phyloP scores from a whole-genome alignment of 2,113 vertebrate genomes.

The Paraplagusia blochii region DNA sequence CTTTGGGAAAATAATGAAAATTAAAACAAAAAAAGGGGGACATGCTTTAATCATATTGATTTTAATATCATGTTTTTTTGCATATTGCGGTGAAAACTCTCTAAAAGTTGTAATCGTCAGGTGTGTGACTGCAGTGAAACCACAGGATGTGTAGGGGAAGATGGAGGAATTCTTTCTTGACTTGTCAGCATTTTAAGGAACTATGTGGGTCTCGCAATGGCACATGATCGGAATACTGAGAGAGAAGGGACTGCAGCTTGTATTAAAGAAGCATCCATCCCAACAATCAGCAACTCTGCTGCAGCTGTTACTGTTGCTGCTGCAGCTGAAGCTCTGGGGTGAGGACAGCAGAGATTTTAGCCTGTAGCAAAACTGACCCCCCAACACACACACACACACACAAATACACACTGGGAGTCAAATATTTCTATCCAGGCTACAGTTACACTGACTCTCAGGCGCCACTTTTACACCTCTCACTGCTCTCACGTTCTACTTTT shows the following conservation, averaged over 20 bases:
- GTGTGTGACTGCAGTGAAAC: constrained; percentile 24
- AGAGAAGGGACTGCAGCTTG: constrained; percentile 45
- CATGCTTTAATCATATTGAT: constrained; percentile 2
- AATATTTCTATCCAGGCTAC: constrained; percentile 57
- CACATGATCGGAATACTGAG: constrained; percentile 69
- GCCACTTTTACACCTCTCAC: constrained; percentile 49
- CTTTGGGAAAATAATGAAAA: constrained; percentile 15
- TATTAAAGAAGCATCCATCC: constrained; percentile 74
- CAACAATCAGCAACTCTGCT: constrained; percentile 52
- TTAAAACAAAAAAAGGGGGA: not conserved
- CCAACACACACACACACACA: constrained; percentile 28
- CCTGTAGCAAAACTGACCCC: constrained; percentile 28
- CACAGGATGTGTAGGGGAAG: constrained; percentile 42
- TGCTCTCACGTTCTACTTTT: constrained; percentile 47
- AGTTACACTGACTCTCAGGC: constrained; percentile 36
- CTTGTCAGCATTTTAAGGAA: constrained; percentile 68
- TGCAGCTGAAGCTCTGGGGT: constrained; percentile 26
- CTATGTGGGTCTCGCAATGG: constrained; percentile 71
- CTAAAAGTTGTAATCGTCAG: constrained; percentile 40
- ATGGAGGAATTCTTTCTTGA: constrained; percentile 51
- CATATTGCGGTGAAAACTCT: constrained; percentile 55
- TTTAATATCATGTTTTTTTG: constrained; percentile 15
- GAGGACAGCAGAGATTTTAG: constrained; percentile 9
- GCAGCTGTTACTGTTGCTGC: constrained; percentile 28
- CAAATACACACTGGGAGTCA: constrained; percentile 41